Conservation (phyloP, 2,888 invertebrate genomes). For the Panopea generosa region DNA sequence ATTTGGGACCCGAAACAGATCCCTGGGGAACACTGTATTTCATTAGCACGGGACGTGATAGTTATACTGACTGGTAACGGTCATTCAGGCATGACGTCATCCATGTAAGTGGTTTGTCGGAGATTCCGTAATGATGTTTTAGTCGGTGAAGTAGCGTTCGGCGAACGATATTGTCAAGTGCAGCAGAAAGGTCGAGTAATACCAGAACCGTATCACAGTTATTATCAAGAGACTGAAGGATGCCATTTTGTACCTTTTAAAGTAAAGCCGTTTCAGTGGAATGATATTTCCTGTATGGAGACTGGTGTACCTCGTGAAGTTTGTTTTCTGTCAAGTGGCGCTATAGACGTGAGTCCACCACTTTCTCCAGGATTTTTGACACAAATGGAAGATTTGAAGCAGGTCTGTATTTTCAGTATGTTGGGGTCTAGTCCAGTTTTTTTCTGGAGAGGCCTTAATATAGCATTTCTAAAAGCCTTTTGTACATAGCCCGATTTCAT, state of each 20-base stretch:
- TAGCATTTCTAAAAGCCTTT: no score
- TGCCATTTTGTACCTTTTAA: conserved; percentile 47
- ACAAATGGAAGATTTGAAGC: no score
- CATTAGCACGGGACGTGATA: no score
- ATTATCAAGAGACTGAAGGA: conserved; percentile 41
- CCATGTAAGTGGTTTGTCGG: no score
- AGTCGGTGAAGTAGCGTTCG: no score
- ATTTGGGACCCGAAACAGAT: no score
- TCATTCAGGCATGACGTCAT: no score
- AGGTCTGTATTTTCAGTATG: conserved; percentile 29
- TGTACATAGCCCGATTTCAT: conserved; percentile 25
- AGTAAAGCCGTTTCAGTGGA: conserved; percentile 49
- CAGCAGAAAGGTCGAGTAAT: no score
- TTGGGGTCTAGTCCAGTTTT: conserved; percentile 32
- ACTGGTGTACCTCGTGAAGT: conserved; percentile 41
- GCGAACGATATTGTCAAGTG: no score
- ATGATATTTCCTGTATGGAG: conserved; percentile 46
- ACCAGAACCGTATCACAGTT: conserved; percentile 32
- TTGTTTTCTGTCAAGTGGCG: conserved; percentile 40
- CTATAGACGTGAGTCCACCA: conserved; percentile 7
- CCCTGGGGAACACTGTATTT: no score
- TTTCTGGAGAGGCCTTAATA: conserved; percentile 29
- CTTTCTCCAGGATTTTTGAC: conserved; percentile 47
- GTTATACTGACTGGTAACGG: no score
- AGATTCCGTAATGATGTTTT: no score